Base-by-base conservation (phyloP, 2,888 invertebrate species). In the Chloroclystis v-ata region DNA sequence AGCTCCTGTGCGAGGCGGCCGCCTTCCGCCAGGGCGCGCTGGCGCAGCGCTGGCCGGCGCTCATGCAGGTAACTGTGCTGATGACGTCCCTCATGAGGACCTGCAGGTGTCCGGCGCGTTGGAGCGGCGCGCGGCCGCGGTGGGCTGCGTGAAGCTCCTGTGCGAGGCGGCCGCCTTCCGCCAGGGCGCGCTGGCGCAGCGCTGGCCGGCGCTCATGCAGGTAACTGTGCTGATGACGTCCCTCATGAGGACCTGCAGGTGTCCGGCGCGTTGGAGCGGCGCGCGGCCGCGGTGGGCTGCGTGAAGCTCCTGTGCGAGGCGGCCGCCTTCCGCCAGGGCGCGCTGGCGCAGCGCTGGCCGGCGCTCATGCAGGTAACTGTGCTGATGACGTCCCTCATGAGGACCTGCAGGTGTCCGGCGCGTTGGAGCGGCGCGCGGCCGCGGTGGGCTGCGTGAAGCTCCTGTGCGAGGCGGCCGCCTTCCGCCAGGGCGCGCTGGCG, bases 91-190 rank as follows among this genome's bases (percentile, higher is more conserved):
- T n/a, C n/a, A n/a, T n/a, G n/a, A n/a, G 1, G 98, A 98, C 67
- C 86, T 97, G 64, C 95, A 95, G 78, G 93, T 98, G 9, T 90
- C 92, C 8, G 96, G 96, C 1, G 87, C 89, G 37, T 83, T 93
- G 24, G 98, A 99, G 69, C 92, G 95, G 47, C 97, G 97, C 88
- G 94, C 97, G 56, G 95, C 97, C 43, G 95, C 96, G 1, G 94
- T 97, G 28, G 99, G 98, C 43, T 90, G 97, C 60, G 93, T 94
- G 1, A 94, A 94, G 72, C 78, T 99, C 54, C 86, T 99, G 0
- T 93, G 95, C 52, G 96, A 97, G 71, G 91, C 92, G 51, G 90
- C 91, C 5, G 89, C 90, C 52, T 91, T 92, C 56, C 89, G 90
- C 3, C 57, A 61, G 7, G 77, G 76, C 0, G 26, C 54, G 0